A percentile compares a stretch with the other conserved stretches of the same genome.
phyloP scores from a whole-genome alignment of 1,140 invertebrate genomes.

The Formica selysi region DNA sequence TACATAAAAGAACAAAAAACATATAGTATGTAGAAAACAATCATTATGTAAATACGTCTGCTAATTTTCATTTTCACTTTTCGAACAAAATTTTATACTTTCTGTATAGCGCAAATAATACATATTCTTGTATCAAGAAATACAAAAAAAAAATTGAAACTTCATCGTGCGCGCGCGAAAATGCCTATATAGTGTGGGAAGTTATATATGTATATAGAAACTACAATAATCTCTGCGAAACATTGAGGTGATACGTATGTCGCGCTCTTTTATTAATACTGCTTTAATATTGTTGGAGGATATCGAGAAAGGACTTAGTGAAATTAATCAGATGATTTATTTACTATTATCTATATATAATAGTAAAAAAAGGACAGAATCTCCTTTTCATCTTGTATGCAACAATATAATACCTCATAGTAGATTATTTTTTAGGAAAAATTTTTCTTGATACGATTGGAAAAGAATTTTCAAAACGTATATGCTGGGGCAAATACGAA shows the following conservation, averaged over 20 bases:
- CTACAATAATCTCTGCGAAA: constrained; percentile 20
- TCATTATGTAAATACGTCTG: constrained; percentile 70
- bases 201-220: constrained; percentile 67
- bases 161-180: no score
- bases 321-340: constrained; percentile 57
- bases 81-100: constrained; percentile 73
- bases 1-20: constrained; percentile 36
- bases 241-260: neutral
- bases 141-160: constrained; percentile 16
- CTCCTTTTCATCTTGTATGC: constrained; percentile 17
- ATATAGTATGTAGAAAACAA: constrained; percentile 54
- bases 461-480: constrained; percentile 42
- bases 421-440: constrained; percentile 55
- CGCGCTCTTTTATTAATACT: constrained; percentile 1
- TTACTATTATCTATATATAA: constrained; percentile 20
- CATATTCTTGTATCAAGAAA: constrained; percentile 55
- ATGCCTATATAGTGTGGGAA: constrained; percentile 29
- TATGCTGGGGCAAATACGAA: constrained; percentile 23
- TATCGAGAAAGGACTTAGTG: constrained; percentile 10
- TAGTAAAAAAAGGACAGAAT: neutral
- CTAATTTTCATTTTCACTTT: constrained; percentile 69
- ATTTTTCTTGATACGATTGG: constrained; percentile 42
- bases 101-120: constrained; percentile 67
- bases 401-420: constrained; percentile 38
- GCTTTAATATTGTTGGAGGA: constrained; percentile 29